These are phyloP conservation scores for Pentamera pediparva DNA, from an alignment of 53 echinoderm and acorn worm genomes.

Conservation along the genomic window DNA sequence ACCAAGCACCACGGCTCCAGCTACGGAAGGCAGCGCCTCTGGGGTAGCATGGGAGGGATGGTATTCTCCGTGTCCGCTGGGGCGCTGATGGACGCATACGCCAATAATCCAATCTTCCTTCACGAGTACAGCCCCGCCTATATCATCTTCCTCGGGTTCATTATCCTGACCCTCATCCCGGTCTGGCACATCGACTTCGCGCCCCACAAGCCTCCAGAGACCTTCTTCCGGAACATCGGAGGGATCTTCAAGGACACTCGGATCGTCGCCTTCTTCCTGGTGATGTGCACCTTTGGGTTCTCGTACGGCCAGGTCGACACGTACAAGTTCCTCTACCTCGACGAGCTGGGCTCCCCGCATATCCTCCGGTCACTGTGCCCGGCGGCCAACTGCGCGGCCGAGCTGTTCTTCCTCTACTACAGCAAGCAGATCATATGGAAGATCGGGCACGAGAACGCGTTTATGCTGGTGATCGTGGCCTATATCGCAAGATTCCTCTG, in stretches of 20 bases:
- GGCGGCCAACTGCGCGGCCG: constrained; percentile 40
- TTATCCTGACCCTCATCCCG: constrained; percentile 31
- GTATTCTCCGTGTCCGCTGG: constrained; percentile 56
- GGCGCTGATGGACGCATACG: constrained; percentile 49
- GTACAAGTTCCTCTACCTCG: constrained; percentile 43
- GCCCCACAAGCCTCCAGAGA: constrained; percentile 42
- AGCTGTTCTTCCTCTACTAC: constrained; percentile 41
- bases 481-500: constrained; percentile 70
- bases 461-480: constrained; percentile 45
- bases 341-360: constrained; percentile 39
- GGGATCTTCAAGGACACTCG: constrained; percentile 44
- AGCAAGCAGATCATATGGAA: constrained; percentile 37
- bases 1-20: constrained; percentile 17
- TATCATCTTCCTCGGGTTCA: constrained; percentile 40
- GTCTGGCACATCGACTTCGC: constrained; percentile 46
- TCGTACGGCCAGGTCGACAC: constrained; percentile 44
- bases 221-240: constrained; percentile 40
- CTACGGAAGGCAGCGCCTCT: constrained; percentile 61
- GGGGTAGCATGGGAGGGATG: constrained; percentile 62
- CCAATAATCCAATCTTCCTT: constrained; percentile 1
- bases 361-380: constrained; percentile 36
- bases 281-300: constrained; percentile 43
- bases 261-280: constrained; percentile 50
- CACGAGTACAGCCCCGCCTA: constrained; percentile 46
- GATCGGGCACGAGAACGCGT: constrained; percentile 39